Percentiles rank a stretch among this genome's conserved stretches.
These are phyloP conservation scores for Eurosta solidaginis DNA, from an alignment of 1,140 invertebrate species.

Conservation along the genomic window DNA sequence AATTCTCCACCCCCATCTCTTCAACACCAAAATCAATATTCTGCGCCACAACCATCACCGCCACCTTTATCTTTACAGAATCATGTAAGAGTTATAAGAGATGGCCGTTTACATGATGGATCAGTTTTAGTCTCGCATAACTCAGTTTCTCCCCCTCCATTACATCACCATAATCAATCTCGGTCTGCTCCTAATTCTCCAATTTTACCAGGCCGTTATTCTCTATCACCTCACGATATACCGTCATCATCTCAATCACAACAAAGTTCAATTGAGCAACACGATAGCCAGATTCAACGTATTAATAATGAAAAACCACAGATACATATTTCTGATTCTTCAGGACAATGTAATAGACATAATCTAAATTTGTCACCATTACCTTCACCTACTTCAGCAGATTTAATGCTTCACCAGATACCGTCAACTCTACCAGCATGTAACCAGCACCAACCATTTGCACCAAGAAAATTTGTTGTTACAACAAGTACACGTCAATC, in stretches of 20 bases:
- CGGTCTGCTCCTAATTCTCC: constrained; percentile 51
- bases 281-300: background rate
- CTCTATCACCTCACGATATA: background rate
- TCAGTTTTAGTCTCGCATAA: constrained; percentile 39
- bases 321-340: constrained; percentile 33
- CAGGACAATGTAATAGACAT: constrained; percentile 38
- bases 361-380: constrained; percentile 41
- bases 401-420: constrained; percentile 36
- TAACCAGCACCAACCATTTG: constrained; percentile 36
- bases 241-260: background rate
- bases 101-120: constrained; percentile 51
- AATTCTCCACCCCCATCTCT: constrained; percentile 39
- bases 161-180: constrained; percentile 53
- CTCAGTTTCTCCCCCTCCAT: constrained; percentile 53
- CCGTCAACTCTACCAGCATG: constrained; percentile 34
- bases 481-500: constrained; percentile 49
- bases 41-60: constrained; percentile 39
- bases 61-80: constrained; percentile 38
- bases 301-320: constrained; percentile 6
- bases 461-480: constrained; percentile 52
- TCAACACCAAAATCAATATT: constrained; percentile 35
- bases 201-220: constrained; percentile 40
- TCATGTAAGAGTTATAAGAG: constrained; percentile 55
- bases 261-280: constrained; percentile 27
- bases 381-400: constrained; percentile 34